phyloP scores from a whole-genome alignment of 2,113 vertebrate genomes.

The Microtus montanus region DNA sequence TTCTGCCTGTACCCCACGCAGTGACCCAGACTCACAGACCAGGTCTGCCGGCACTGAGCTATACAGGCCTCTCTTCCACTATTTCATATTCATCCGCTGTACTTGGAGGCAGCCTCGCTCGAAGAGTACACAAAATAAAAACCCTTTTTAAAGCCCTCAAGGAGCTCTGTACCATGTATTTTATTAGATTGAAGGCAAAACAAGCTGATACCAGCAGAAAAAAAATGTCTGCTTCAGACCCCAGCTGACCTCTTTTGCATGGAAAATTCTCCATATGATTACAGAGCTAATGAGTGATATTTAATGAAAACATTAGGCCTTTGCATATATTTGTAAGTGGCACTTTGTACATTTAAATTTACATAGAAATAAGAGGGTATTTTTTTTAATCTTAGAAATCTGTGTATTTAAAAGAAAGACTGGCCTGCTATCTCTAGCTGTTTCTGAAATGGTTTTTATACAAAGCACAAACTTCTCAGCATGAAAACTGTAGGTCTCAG shows the following conservation, averaged over 20 bases:
- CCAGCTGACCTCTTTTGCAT: slow-evolving; percentile 79
- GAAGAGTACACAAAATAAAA: slow-evolving; percentile 82
- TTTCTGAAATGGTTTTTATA: slow-evolving; percentile 57
- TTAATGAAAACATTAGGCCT: slow-evolving; percentile 80
- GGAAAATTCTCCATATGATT: slow-evolving; percentile 75
- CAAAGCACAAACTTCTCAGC: slow-evolving; percentile 57
- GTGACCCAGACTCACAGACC: neutral
- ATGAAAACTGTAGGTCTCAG: slow-evolving; percentile 62
- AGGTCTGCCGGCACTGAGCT: neutral
- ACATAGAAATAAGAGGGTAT: slow-evolving; percentile 67
- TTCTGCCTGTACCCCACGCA: neutral
- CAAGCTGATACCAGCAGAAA: slow-evolving; percentile 82
- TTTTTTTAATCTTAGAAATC: slow-evolving; percentile 54
- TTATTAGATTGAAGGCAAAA: slow-evolving; percentile 82
- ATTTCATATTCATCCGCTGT: slow-evolving; percentile 66
- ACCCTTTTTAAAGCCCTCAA: slow-evolving; percentile 71
- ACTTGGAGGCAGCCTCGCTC: slow-evolving; percentile 53
- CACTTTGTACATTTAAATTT: slow-evolving; percentile 70
- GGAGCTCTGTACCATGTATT: slow-evolving; percentile 76
- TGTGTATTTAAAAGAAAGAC: slow-evolving; percentile 58
- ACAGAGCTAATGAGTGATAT: slow-evolving; percentile 81
- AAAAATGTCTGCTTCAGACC: slow-evolving; percentile 76
- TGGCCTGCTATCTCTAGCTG: neutral
- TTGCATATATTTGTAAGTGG: slow-evolving; percentile 77
- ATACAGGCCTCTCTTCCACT: neutral